These are phyloP conservation scores for Rhombomys opimus DNA, from an alignment of 2,113 vertebrate species.

Conservation along the genomic window DNA sequence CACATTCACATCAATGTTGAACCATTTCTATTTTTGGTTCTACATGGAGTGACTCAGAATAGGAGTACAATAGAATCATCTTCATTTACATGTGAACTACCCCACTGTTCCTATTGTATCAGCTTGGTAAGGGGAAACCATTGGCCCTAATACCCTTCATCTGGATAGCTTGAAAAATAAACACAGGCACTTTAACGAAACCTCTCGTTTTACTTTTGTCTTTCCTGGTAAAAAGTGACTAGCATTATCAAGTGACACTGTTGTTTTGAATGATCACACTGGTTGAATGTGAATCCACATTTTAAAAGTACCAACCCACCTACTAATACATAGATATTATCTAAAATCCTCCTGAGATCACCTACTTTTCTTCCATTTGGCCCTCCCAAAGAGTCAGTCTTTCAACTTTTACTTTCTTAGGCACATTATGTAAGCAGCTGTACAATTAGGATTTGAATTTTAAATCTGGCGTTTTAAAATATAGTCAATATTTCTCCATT, in stretches of 20 bases:
- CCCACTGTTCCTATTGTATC: not conserved
- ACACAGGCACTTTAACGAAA: conserved; percentile 21
- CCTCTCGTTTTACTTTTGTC: conserved; percentile 45
- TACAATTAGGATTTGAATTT: conserved; percentile 69
- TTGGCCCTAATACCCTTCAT: not conserved
- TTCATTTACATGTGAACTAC: not conserved
- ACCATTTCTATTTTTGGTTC: not conserved
- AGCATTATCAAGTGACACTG: not conserved
- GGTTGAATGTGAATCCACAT: conserved; percentile 4
- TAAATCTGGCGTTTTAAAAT: conserved; percentile 70
- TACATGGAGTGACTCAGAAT: not conserved
- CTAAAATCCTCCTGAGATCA: not conserved
- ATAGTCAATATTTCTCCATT: conserved; percentile 66
- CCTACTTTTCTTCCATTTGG: not conserved
- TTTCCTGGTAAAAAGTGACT: conserved; percentile 47
- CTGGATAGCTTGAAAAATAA: not conserved
- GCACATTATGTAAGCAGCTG: conserved; percentile 41
- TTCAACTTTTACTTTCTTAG: conserved; percentile 58
- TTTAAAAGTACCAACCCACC: not conserved
- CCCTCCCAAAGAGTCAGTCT: conserved; percentile 12
- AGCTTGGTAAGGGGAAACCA: not conserved
- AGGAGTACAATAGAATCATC: not conserved
- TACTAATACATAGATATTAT: not conserved
- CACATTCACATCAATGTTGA: not conserved
- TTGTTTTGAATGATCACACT: conserved; percentile 35